Base-by-base conservation (phyloP, 2,888 invertebrate species). In the Cheilosia urbana region DNA sequence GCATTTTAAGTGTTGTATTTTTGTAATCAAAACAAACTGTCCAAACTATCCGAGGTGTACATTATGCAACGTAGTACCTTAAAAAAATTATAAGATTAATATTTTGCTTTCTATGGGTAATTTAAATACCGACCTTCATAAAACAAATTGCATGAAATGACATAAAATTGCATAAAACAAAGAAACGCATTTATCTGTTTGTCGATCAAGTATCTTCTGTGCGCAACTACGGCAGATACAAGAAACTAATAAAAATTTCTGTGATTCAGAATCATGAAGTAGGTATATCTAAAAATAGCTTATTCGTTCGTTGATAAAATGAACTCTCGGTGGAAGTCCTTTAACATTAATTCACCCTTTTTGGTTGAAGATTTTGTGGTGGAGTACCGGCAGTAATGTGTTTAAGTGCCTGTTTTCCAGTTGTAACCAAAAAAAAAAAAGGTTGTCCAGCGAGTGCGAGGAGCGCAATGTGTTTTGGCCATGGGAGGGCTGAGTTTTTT, bases 261-360 rank as follows among this genome's bases (percentile, higher is more conserved):
- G 17, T 47, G 19, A 47, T 11, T 37, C 47, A 34, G 34, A 49
- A 65, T 53, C 53, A 40, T 49, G 60, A 73, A 73, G 13, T 30
- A 53, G 5, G n/a, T n/a, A n/a, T 4, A 21, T 73, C 62, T 77
- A 60, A 60, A 77, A 77, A 66, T 68, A 77, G 42, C 7, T 19
- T 47, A 3, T 24, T 45, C 75, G 15, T 27, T 47, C 34, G 34
- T 49, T 45, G 34, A 51, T 45, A 42, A 40, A 75, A 37, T 30
- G 11, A 51, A 58, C 17, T 75, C 37, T 65, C 34, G 30, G 13
- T 24, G 42, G 51, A 81, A 68, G 51, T 55, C 55, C 68, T 62
- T 62, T 49, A 19, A 75, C 75, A 80, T 68, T 68, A 55, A 80
- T 75, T 66, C 75, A 81, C 76, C 76, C 76, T 40, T 42, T n/a